Conservation (phyloP, 2,888 invertebrate species). For the Melipona beecheii region DNA sequence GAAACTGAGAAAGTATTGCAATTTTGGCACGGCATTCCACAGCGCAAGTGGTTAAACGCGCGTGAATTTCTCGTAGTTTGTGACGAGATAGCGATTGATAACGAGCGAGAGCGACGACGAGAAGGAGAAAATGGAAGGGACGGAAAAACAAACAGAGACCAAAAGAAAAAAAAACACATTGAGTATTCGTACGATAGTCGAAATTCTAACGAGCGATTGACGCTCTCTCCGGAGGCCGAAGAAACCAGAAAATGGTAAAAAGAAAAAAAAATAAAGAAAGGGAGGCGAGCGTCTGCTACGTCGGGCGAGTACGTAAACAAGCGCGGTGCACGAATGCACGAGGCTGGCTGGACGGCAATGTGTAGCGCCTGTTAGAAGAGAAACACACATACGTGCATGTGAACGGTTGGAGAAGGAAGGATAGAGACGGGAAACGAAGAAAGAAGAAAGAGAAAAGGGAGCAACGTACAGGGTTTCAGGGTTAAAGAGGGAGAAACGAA, state of each 20-base stretch:
- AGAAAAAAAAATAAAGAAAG: neutral
- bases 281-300: neutral
- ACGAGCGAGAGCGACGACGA: no score
- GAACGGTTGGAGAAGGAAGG: neutral
- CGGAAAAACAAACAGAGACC: no score
- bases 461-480: slow-evolving; percentile 38
- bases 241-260: neutral
- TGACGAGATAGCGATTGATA: no score
- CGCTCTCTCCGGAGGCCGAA: neutral
- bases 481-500: slow-evolving; percentile 50
- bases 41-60: no score
- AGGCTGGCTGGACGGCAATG: neutral
- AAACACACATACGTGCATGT: neutral
- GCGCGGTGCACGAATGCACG: neutral
- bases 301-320: slow-evolving; percentile 8
- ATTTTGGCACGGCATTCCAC: no score
- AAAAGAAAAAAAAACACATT: no score
- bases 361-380: neutral
- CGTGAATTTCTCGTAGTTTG: no score
- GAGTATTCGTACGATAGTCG: no score
- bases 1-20: no score
- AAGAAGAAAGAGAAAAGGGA: slow-evolving; percentile 40
- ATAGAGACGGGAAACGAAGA: slow-evolving; percentile 20
- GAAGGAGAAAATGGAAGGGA: no score
- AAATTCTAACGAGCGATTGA: no score